Conservation (phyloP, 2,888 invertebrate species). For the Ophion obscuratus region DNA sequence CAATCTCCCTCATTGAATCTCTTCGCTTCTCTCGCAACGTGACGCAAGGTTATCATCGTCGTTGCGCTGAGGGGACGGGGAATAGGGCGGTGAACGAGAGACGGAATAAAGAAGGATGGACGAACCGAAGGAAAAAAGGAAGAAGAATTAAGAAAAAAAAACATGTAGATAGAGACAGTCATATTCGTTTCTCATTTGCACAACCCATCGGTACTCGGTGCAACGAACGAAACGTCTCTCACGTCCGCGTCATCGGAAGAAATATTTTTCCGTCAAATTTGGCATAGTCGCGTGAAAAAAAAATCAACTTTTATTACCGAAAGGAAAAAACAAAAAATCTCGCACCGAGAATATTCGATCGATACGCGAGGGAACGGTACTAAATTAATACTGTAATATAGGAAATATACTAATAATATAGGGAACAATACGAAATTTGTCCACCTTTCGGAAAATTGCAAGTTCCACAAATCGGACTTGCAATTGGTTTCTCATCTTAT, state of each 20-base stretch:
- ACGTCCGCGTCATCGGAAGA: slow-evolving; percentile 13
- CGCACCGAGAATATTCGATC: too few relatives aligned
- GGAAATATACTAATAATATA: too few relatives aligned
- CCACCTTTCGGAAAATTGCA: too few relatives aligned
- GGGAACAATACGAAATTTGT: too few relatives aligned
- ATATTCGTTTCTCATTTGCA: slow-evolving; percentile 51
- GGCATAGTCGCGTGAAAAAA: not conserved
- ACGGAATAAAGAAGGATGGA: slow-evolving; percentile 67
- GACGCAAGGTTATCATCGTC: slow-evolving; percentile 70
- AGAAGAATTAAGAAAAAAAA: slow-evolving; percentile 39
- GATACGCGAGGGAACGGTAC: too few relatives aligned
- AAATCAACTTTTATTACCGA: not conserved
- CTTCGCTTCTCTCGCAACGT: slow-evolving; percentile 61
- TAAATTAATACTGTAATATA: too few relatives aligned
- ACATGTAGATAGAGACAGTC: slow-evolving; percentile 34
- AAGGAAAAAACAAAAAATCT: not conserved
- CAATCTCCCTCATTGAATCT: slow-evolving; percentile 59
- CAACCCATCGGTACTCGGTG: slow-evolving; percentile 53
- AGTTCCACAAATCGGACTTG: too few relatives aligned
- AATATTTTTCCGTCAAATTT: not conserved
- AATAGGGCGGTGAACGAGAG: slow-evolving; percentile 45
- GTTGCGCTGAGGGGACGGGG: slow-evolving; percentile 45
- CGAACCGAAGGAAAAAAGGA: slow-evolving; percentile 23
- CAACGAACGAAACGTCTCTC: slow-evolving; percentile 54
- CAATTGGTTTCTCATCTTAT: too few relatives aligned